These are phyloP conservation scores for Zosterops borbonicus DNA, from an alignment of 2,113 vertebrate species.

Conservation along the genomic window DNA sequence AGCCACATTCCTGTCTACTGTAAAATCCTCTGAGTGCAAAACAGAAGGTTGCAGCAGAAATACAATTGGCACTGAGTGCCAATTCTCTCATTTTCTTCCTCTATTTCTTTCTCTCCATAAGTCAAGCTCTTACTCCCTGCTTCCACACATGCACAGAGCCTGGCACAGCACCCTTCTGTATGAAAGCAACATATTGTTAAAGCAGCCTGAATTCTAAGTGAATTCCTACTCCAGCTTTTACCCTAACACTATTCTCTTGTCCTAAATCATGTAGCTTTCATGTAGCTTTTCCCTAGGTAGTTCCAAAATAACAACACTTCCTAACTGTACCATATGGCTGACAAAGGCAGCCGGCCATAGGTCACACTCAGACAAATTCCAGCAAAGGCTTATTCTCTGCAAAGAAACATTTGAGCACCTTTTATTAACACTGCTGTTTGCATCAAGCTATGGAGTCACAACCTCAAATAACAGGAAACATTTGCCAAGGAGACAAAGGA, in stretches of 20 bases:
- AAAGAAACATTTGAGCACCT: slow-evolving; percentile 7
- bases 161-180: not conserved
- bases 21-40: slow-evolving; percentile 1
- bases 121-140: not conserved
- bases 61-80: not conserved
- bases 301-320: not conserved
- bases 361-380: not conserved
- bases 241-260: not conserved
- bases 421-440: slow-evolving; percentile 1
- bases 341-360: not conserved
- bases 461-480: not conserved
- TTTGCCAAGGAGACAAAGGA: not conserved
- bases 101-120: not conserved
- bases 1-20: not conserved
- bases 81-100: slow-evolving; percentile 3
- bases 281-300: slow-evolving; percentile 20
- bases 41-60: slow-evolving; percentile 3
- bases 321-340: not conserved
- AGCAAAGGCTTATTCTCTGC: not conserved
- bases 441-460: not conserved
- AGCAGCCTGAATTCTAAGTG: not conserved
- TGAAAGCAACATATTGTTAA: not conserved
- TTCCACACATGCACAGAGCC: not conserved
- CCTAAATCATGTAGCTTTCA: not conserved
- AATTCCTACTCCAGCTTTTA: not conserved